Base-by-base conservation (phyloP, 2,797 vertebrate species). In the Clamator glandarius region DNA sequence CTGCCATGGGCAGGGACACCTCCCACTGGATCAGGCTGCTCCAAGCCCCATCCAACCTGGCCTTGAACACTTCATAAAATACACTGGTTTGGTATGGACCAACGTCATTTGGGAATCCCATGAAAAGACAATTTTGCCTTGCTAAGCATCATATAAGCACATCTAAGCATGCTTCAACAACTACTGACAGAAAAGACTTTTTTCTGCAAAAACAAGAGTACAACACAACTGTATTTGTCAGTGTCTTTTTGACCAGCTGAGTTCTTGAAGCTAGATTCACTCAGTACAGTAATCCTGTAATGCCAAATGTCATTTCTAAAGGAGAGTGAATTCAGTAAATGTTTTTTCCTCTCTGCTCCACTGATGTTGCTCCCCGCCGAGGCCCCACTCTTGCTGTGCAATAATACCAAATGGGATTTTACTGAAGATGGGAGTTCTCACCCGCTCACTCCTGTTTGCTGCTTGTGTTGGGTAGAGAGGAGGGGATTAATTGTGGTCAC, bases 401-500 rank as follows among this genome's bases (percentile, higher is more conserved):
- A n/a, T n/a, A n/a, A n/a, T n/a, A n/a, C 44, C n/a, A 57, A 15
- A 59, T 19, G n/a, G 29, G 35, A 50, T 92, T 75, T 84, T 90
- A 6, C 44, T 59, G 87, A 50, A 39, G 33, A 8, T 11, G 59
- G 51, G 68, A 67, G 59, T 42, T 87, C 86, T 82, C 69, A 16
- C 72, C 64, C 68, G 12, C 58, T 87, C 58, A 1, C 54, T 67
- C 39, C 62, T 59, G 15, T 55, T 69, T 8, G 1, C 41, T 44
- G 46, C 67, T 59, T 35, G n/a, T 61, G 67, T 66, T 7, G 6
- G 67, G 11, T 9, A 23, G 35, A 68, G 83, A 82, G 62, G 91
- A 91, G 92, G 80, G 78, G 92, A 86, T 80, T 68, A 87, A 84
- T 83, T 55, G 89, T 76, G 63, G 86, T 93, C 92, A 29, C 89